These are phyloP conservation scores for Scaptomyza caliginosa DNA, from an alignment of 2,888 invertebrate genomes.

Conservation along the genomic window DNA sequence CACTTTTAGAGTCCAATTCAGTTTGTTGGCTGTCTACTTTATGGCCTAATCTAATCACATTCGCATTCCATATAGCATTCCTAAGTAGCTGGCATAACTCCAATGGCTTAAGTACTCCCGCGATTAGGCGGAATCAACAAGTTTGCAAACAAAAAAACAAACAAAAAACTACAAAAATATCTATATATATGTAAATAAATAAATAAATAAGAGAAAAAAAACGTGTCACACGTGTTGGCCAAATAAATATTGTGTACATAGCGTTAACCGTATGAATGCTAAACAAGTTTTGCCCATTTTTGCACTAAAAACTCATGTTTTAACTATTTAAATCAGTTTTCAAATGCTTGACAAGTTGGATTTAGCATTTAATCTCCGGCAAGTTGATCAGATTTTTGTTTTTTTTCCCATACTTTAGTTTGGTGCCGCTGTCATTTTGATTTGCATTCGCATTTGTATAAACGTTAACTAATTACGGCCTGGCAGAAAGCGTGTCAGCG, in stretches of 20 bases:
- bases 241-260: neutral
- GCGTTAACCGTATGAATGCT: neutral
- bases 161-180: neutral
- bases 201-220: constrained; percentile 5
- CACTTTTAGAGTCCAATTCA: constrained; percentile 30
- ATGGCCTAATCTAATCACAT: constrained; percentile 63
- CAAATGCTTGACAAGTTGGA: constrained; percentile 39
- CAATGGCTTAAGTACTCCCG: constrained; percentile 6
- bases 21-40: constrained; percentile 23
- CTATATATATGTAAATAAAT: too few species aligned
- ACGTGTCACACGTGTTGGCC: constrained; percentile 66
- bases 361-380: constrained; percentile 45
- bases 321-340: constrained; percentile 29
- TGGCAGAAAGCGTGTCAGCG: constrained; percentile 14
- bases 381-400: constrained; percentile 4
- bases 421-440: constrained; percentile 1
- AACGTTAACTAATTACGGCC: constrained; percentile 40
- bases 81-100: constrained; percentile 29
- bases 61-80: constrained; percentile 60
- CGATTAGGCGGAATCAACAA: constrained; percentile 50
- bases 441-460: constrained; percentile 33
- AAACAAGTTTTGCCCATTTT: neutral
- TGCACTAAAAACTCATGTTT: neutral
- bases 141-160: constrained; percentile 23
- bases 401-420: neutral